Percentiles rank a stretch among this genome's conserved stretches.
Evolutionary conservation across 2,888 invertebrate genomes (phyloP).

Genomic region (Platycnemis pennipes): DNA sequence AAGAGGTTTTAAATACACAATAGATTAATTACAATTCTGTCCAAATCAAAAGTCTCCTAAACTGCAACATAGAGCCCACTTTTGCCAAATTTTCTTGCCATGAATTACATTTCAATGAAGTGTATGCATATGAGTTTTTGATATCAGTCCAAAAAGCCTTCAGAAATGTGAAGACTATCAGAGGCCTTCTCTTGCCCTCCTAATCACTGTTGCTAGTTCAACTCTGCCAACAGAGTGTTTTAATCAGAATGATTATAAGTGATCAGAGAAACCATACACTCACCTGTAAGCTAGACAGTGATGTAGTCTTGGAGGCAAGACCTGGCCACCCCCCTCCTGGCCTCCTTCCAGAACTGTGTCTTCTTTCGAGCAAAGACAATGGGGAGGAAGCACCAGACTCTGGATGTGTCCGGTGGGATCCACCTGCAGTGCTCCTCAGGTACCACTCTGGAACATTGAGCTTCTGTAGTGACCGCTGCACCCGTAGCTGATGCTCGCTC

Average conservation of each 20-base stretch:
- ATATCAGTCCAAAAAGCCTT: not conserved
- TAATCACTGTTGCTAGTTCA: not conserved
- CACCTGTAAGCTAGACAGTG: slow-evolving; percentile 80
- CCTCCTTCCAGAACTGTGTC: slow-evolving; percentile 83
- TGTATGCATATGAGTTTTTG: not conserved
- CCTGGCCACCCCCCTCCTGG: slow-evolving; percentile 81
- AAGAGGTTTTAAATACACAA: too few species aligned
- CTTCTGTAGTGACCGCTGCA: slow-evolving; percentile 95
- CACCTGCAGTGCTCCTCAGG: slow-evolving; percentile 85
- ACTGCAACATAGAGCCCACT: too few species aligned
- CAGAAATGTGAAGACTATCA: not conserved
- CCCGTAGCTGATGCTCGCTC: slow-evolving; percentile 96
- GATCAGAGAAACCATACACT: slow-evolving; percentile 48
- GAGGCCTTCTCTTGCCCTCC: not conserved
- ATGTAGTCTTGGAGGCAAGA: slow-evolving; percentile 92
- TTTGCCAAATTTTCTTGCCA: too few species aligned
- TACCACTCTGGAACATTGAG: slow-evolving; percentile 98
- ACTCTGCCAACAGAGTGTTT: too few species aligned
- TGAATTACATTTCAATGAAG: too few species aligned
- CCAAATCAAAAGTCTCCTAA: too few species aligned
- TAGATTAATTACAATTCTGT: too few species aligned
- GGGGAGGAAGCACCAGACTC: slow-evolving; percentile 82
- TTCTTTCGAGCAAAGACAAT: slow-evolving; percentile 88
- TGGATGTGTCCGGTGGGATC: slow-evolving; percentile 71
- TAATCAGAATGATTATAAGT: too few species aligned